Percentiles rank a stretch among this genome's conserved stretches.
These are phyloP conservation scores for Epistrophe eligans DNA, from an alignment of 2,888 invertebrate genomes.

Conservation along the genomic window DNA sequence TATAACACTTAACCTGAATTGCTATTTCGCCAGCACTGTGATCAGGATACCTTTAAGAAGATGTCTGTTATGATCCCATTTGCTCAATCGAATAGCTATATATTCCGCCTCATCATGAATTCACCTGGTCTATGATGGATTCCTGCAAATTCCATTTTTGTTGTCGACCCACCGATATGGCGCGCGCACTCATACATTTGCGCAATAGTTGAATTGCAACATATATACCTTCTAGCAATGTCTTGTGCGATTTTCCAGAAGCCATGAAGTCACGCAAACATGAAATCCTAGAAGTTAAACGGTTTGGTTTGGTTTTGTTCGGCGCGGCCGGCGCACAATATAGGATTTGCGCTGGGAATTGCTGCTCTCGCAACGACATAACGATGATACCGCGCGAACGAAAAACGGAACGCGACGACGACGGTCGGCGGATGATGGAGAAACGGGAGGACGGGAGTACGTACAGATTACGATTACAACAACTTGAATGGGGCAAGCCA, in stretches of 20 bases:
- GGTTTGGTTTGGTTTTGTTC: constrained; percentile 25
- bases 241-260: constrained; percentile 61
- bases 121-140: constrained; percentile 72
- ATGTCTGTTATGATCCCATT: constrained; percentile 41
- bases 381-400: neutral
- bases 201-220: constrained; percentile 36
- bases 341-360: constrained; percentile 42
- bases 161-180: constrained; percentile 60
- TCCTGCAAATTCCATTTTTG: constrained; percentile 67
- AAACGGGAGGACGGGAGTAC: constrained; percentile 22
- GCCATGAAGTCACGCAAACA: constrained; percentile 76
- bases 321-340: constrained; percentile 28
- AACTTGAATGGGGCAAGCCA: constrained; percentile 37
- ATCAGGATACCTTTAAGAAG: neutral
- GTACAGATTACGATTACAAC: constrained; percentile 35
- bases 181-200: constrained; percentile 57
- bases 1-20: neutral
- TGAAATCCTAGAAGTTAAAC: constrained; percentile 74
- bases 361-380: constrained; percentile 24
- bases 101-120: constrained; percentile 65
- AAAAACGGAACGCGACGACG: constrained; percentile 8
- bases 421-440: too few relatives aligned
- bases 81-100: constrained; percentile 54
- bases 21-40: constrained; percentile 19
- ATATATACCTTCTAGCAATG: neutral